phyloP scores from a whole-genome alignment of 2,797 vertebrate species.

The Enteromius viviparus region DNA sequence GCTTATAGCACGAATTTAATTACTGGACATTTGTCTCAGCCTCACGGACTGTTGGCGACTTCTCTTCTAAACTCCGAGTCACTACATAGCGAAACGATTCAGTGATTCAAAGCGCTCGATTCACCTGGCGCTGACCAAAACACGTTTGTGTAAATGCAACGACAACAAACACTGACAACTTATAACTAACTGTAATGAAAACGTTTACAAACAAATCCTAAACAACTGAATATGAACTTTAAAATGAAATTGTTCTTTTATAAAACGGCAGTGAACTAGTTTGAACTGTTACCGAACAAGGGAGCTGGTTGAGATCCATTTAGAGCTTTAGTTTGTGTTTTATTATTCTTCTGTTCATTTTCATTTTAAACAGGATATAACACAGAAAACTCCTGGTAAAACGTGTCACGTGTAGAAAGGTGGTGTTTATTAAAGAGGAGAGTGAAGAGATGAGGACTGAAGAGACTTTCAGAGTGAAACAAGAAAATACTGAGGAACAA shows the following conservation, averaged over 20 bases:
- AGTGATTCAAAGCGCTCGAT: too few relatives aligned
- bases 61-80: background rate
- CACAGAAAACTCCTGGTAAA: background rate
- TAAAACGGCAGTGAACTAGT: background rate
- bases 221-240: background rate
- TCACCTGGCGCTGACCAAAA: too few relatives aligned
- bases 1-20: background rate
- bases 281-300: background rate
- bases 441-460: background rate
- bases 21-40: background rate
- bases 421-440: constrained; percentile 1
- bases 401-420: background rate
- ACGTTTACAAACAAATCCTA: too few relatives aligned
- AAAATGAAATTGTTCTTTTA: background rate
- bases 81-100: background rate
- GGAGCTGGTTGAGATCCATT: background rate
- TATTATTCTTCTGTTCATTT: background rate
- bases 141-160: too few relatives aligned
- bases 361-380: background rate
- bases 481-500: background rate
- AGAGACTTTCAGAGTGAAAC: background rate
- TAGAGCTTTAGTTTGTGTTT: too few relatives aligned
- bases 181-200: too few relatives aligned
- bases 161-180: background rate
- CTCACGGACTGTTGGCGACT: background rate